Conservation (phyloP, 2,113 vertebrate species). For the Triplophysa tibetana region DNA sequence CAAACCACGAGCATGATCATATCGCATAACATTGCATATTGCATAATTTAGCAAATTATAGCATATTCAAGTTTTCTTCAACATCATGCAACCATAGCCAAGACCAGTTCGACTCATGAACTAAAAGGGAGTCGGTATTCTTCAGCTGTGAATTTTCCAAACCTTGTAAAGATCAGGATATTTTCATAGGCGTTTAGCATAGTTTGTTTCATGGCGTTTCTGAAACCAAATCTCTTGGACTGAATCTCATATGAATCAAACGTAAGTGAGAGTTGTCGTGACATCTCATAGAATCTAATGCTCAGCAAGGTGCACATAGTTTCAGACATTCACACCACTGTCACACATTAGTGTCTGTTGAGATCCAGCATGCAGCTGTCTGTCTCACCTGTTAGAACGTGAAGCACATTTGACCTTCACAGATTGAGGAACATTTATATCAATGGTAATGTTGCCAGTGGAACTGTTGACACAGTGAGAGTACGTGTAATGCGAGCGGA, state of each 20-base stretch:
- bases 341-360: constrained; percentile 7
- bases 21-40: neutral
- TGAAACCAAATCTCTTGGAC: neutral
- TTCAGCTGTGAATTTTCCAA: no score
- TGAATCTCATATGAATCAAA: constrained; percentile 12
- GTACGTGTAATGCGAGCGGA: no score
- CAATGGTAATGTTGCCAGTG: neutral
- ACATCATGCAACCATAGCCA: no score
- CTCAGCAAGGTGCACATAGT: constrained; percentile 29
- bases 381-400: constrained; percentile 4
- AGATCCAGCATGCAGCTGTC: constrained; percentile 4
- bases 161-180: neutral
- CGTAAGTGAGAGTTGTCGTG: neutral
- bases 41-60: neutral
- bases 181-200: neutral
- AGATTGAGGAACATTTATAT: neutral
- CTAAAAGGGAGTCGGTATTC: no score
- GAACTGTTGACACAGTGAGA: neutral
- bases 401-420: neutral
- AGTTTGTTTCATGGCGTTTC: neutral
- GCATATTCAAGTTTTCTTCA: no score
- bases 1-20: neutral
- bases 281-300: constrained; percentile 15
- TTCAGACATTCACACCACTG: neutral
- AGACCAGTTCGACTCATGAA: no score